Base-by-base conservation (phyloP, 2,797 vertebrate genomes). In the Malurus splendens region DNA sequence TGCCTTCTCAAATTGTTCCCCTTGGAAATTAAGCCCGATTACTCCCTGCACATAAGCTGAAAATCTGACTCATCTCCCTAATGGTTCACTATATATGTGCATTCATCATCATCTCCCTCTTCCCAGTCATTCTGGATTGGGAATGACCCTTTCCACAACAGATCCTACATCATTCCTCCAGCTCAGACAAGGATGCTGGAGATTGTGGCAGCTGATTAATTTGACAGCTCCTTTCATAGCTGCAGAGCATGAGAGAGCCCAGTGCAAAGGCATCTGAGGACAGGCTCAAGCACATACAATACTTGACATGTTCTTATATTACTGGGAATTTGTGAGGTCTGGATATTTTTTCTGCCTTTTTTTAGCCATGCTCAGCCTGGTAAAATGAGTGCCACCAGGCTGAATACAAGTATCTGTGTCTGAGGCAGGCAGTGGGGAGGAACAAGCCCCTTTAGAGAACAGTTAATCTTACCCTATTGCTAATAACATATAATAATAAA, bases 361-460 rank as follows among this genome's bases (percentile, higher is more conserved):
- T 82, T 67, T 57, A 66, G 23, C 70, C 66, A 44, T 0, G 0
- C 14, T 80, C 5, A 20, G 6, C 17, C 28, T 18, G 12, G 12
- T 28, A 33, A 74, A 52, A 38, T 57, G 39, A 14, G 10, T 22
- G 72, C 86, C 52, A 41, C 22, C 44, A 54, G 44, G 32, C 32
- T 57, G 79, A 84, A 44, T 18, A n/a, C 44, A 82, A 15, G 3
- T 27, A 39, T n/a, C 74, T 44, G 5, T 10, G 17, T 47, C 47
- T 76, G 56, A 82, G 52, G 18, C 11, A 82, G 42, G 32, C 6
- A 47, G 23, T 9, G 12, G 39, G 30, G 27, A 68, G 30, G 14
- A 90, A 28, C 4, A 48, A 66, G 18, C 42, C 27, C 50, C 28
- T 81, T 68, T 8, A 18, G 44, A 74, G 28, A 72, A 14, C 23